Evolutionary conservation across 2,113 vertebrate species (phyloP).

Genomic region (Carlito syrichta): DNA sequence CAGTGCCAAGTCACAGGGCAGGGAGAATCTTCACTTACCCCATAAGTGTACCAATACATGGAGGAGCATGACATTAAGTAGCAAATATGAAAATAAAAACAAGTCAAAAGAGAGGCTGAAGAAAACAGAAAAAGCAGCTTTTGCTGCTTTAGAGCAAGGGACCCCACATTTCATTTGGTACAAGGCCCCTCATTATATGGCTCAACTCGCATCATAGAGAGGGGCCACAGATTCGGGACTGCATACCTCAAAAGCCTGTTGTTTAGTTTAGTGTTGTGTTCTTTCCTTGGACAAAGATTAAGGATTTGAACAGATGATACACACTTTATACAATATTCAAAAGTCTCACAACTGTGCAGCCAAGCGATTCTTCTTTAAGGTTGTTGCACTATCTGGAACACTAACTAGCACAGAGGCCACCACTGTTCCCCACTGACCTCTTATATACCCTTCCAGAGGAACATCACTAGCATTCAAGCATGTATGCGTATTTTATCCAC

Average conservation of each 20-base stretch:
- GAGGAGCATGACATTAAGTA: neutral
- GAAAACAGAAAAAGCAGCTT: neutral
- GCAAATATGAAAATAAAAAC: neutral
- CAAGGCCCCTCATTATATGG: neutral
- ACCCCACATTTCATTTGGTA: neutral
- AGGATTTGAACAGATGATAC: neutral
- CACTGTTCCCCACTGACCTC: neutral
- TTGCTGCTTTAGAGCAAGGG: neutral
- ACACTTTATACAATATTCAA: neutral
- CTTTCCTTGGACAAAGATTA: neutral
- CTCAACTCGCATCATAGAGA: neutral
- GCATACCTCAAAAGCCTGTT: neutral
- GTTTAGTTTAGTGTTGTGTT: neutral
- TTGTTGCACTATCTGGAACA: neutral
- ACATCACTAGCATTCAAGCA: neutral
- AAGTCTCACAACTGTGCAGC: neutral
- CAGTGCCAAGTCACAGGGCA: neutral
- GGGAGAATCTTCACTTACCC: neutral
- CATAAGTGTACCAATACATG: too few relatives aligned
- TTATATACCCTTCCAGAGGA: neutral
- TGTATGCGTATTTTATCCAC: neutral
- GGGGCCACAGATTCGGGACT: neutral
- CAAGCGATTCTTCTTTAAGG: neutral
- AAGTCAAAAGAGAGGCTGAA: neutral
- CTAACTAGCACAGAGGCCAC: neutral